Evolutionary conservation across 92 coral and sea anemone species (phyloP), one percentile per base, ranked within the genome.

Genomic region (Palythoa heliodiscus): DNA sequence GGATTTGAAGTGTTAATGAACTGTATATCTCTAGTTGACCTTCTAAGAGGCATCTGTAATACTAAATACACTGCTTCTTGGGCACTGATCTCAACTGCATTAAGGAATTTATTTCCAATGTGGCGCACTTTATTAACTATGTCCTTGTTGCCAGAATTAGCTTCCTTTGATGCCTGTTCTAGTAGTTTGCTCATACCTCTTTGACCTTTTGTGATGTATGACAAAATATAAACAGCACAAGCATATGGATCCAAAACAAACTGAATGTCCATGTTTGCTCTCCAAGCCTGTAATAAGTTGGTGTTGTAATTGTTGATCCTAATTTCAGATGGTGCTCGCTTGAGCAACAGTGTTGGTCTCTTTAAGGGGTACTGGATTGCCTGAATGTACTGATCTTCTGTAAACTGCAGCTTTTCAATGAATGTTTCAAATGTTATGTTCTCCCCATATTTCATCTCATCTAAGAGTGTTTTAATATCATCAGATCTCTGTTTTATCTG

Each of bases 31-130:
- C 88, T 24, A 24, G 91, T 11, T 73, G 91, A 83, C 76, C 88
- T 67, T 69, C 91, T 89, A 81, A 77, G n/a, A 76, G 89, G 92
- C 82, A 89, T 86, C 76, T 79, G 87, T 69, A 89, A 85, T 70
- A 89, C 86, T 78, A 89, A 73, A 80, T 86, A 85, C 48, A 89
- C 89, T 52, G 86, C 86, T n/a, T n/a, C n/a, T n/a, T n/a, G n/a
- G n/a, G n/a, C n/a, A n/a, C n/a, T n/a, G n/a, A n/a, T n/a, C n/a
- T 83, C 90, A 80, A 82, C 90, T 52, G 87, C 82, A 82, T 82
- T 87, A 53, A 87, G 82, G 61, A 87, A n/a, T n/a, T n/a, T n/a
- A n/a, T n/a, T n/a, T n/a, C n/a, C n/a, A n/a, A n/a, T n/a, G n/a
- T n/a, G n/a, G 83, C 76, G 70, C 24, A 67, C 71, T 83, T 58